Evolutionary conservation across 2,113 vertebrate species (phyloP).

Genomic region (Mobula birostris): DNA sequence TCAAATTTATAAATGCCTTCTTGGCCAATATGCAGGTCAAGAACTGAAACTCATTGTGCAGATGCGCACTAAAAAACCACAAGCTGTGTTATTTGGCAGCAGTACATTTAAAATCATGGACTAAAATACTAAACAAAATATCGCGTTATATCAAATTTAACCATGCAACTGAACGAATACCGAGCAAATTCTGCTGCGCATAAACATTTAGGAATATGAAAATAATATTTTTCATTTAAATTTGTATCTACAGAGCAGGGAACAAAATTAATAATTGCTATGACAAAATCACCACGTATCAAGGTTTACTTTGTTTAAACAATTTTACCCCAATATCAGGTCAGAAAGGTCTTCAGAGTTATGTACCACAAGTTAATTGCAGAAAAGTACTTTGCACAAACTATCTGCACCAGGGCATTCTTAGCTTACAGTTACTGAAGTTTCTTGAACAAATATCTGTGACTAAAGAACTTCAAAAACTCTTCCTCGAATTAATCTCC

Average conservation of each 20-base stretch:
- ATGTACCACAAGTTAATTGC: neutral
- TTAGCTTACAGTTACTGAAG: neutral
- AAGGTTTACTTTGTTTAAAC: neutral
- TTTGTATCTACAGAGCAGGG: too few species aligned
- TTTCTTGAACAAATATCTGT: neutral
- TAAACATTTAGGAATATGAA: neutral
- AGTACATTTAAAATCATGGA: neutral
- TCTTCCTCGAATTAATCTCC: neutral
- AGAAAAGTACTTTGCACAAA: neutral
- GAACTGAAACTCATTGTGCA: neutral
- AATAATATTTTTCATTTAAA: neutral
- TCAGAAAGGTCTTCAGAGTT: neutral
- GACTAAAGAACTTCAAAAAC: neutral
- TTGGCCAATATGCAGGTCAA: neutral
- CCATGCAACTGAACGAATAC: neutral
- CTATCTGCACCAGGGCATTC: neutral
- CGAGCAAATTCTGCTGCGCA: neutral
- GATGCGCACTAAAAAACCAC: neutral
- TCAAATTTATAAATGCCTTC: conserved; percentile 14
- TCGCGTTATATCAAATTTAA: neutral
- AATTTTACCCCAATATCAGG: neutral
- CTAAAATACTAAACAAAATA: conserved; percentile 14
- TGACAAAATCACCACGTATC: neutral
- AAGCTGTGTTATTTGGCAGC: conserved; percentile 11
- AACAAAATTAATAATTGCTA: neutral